Conservation (phyloP, 2,797 vertebrate species). For the Apodemus agrarius region DNA sequence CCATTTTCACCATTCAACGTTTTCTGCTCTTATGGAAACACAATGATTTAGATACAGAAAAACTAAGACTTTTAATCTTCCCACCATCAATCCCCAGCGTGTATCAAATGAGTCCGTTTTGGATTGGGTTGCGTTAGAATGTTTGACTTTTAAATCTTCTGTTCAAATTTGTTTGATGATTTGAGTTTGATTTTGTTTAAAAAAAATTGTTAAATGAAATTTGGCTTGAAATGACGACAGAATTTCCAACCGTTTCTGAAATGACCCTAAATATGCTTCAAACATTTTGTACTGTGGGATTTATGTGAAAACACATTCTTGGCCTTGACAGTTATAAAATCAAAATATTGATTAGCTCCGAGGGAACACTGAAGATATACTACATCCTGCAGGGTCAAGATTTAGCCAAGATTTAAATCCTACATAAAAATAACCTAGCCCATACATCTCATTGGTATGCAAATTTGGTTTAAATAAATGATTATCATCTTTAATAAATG, state of each 20-base stretch:
- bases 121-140: background rate
- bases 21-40: background rate
- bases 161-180: background rate
- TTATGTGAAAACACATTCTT: background rate
- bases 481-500: background rate
- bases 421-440: background rate
- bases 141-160: background rate
- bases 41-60: background rate
- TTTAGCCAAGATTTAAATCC: background rate
- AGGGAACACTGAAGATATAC: background rate
- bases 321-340: background rate
- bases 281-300: background rate
- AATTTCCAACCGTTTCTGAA: background rate
- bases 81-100: too few relatives aligned
- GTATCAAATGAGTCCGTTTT: background rate
- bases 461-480: background rate
- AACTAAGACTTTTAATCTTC: background rate
- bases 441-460: background rate
- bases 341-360: background rate
- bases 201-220: background rate
- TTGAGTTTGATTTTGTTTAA: background rate
- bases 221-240: background rate
- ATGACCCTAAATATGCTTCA: background rate
- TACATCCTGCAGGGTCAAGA: background rate
- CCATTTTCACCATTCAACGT: background rate